Evolutionary conservation across 2,797 vertebrate genomes (phyloP).

Genomic region (Galaxias olidus): DNA sequence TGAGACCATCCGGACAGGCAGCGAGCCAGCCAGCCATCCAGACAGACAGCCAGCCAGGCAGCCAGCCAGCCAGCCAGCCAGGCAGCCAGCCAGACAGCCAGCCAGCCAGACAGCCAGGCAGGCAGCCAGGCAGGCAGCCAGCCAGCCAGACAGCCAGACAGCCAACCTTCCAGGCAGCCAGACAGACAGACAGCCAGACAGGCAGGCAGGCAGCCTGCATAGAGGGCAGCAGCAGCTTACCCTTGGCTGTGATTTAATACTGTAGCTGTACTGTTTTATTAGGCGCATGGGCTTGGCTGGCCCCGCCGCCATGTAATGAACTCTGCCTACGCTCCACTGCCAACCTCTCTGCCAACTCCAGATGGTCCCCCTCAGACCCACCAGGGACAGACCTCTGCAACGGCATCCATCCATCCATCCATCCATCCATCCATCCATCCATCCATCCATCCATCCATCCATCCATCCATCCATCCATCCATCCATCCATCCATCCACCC

Average conservation of each 20-base stretch:
- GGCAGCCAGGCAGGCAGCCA: too few relatives aligned
- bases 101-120: too few relatives aligned
- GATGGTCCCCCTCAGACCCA: slow-evolving; percentile 63
- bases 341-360: too few relatives aligned
- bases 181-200: slow-evolving; percentile 65
- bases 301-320: slow-evolving; percentile 60
- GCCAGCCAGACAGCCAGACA: too few relatives aligned
- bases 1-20: too few relatives aligned
- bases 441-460: too few relatives aligned
- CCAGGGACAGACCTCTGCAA: slow-evolving; percentile 32
- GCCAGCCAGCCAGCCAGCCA: slow-evolving; percentile 36
- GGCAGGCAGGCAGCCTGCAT: slow-evolving; percentile 44
- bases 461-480: too few relatives aligned
- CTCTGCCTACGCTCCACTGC: slow-evolving; percentile 44
- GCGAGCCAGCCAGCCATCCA: too few relatives aligned
- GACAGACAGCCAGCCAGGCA: not conserved
- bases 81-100: slow-evolving; percentile 26
- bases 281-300: slow-evolving; percentile 58
- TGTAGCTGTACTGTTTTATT: slow-evolving; percentile 59
- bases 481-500: too few relatives aligned
- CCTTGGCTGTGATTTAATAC: slow-evolving; percentile 63
- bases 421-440: too few relatives aligned
- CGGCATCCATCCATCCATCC: slow-evolving; percentile 31
- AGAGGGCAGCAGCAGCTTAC: slow-evolving; percentile 62
- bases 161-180: too few relatives aligned